A percentile compares a stretch with the other conserved stretches of the same genome.
Conservation (phyloP, 2,888 invertebrate species). For the Troides helena region DNA sequence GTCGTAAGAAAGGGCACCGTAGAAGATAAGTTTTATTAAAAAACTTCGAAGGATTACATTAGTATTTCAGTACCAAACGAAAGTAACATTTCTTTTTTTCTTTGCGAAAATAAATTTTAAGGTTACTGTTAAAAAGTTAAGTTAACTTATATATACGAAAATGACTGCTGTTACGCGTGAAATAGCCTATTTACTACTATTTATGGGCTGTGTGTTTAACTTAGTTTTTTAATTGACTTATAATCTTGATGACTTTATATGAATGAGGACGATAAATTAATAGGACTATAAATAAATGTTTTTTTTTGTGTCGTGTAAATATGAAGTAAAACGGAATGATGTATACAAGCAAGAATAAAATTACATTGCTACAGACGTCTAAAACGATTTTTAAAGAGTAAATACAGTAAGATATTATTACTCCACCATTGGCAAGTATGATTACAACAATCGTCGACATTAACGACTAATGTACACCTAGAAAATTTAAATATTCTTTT, state of each 20-base stretch:
- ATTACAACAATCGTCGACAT: background rate
- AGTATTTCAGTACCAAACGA: constrained; percentile 12
- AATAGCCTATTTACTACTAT: no score
- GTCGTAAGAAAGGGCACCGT: background rate
- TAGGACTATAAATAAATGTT: background rate
- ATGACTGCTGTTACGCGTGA: background rate
- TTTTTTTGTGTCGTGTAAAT: background rate
- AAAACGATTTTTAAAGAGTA: background rate
- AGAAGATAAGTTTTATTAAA: constrained; percentile 25
- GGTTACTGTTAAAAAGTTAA: background rate
- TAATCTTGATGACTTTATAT: background rate
- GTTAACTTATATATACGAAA: background rate
- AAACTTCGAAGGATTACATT: constrained; percentile 22
- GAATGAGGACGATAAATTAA: background rate
- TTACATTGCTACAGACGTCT: background rate
- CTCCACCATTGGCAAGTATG: background rate
- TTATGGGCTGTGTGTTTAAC: no score
- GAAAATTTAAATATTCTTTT: background rate
- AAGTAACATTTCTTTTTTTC: constrained; percentile 3
- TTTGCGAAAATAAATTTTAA: background rate
- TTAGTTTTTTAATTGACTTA: background rate
- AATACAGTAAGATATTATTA: background rate
- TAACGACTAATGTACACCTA: background rate
- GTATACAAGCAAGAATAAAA: background rate
- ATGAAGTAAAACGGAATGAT: no score